Evolutionary conservation across 2,113 vertebrate genomes (phyloP).

Genomic region (Phylloscopus trochiloides): DNA sequence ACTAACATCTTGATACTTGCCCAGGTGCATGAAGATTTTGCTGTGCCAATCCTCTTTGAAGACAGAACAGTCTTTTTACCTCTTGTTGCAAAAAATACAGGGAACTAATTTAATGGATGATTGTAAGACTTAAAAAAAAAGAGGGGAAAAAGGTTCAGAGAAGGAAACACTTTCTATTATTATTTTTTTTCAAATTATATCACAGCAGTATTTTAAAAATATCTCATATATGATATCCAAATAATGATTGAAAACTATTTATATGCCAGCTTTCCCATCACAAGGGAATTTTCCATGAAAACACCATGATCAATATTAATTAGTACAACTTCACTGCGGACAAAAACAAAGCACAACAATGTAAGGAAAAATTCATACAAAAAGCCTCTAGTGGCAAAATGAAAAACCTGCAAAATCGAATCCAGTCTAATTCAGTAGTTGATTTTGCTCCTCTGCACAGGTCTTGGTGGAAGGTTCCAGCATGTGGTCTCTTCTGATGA

Average conservation of each 20-base stretch:
- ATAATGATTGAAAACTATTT: background rate
- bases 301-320: background rate
- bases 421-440: background rate
- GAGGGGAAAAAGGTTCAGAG: accelerated
- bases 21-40: background rate
- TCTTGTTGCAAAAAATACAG: background rate
- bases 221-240: background rate
- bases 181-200: background rate
- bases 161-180: background rate
- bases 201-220: background rate
- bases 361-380: background rate
- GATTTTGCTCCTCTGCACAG: background rate
- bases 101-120: background rate
- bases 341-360: background rate
- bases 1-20: background rate
- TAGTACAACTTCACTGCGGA: background rate
- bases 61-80: background rate
- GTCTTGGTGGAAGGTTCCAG: background rate
- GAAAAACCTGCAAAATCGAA: background rate
- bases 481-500: background rate
- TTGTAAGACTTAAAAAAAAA: background rate
- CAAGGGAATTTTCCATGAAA: background rate
- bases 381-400: background rate
- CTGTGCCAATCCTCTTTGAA: background rate
- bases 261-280: background rate